Evolutionary conservation across 64 coral and sea anemone genomes (phyloP), one percentile per base, ranked within the genome.

Genomic region (Porites lutea): DNA sequence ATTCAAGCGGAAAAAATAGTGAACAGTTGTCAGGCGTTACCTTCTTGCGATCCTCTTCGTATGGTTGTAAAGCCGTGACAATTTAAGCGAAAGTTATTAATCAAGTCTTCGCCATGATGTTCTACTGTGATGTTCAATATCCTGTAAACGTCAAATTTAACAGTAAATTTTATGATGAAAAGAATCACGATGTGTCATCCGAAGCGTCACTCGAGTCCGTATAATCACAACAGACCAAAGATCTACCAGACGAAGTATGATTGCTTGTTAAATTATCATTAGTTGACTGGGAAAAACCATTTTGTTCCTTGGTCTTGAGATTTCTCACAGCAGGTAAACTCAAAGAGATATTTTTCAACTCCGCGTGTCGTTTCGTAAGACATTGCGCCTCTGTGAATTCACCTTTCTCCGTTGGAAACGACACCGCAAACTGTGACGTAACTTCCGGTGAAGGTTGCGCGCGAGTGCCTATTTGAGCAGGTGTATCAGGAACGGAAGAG

Each of bases 181-280:
- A 72, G 9, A 5, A 13, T 82, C 13, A 82, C 45, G 27, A 48
- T 7, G 18, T 15, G 47, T 84, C 81, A 23, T 69, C 81, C 21
- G 81, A 84, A 51, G 59, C 45, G 19, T 84, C 81, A 84, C 81
- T 84, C 10, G 81, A 84, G 81, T 69, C 81, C 7, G 81, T 8
- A 65, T 84, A 84, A 51, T 84, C 81, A 68, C 81, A 84, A 8
- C 62, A 84, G 0, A 84, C 81, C 44, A 84, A 52, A 13, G 62
- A 84, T 52, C 48, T 48, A 6, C 67, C 8, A 12, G 0, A 64
- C 14, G 81, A 69, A 68, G 5, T 51, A 3, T 13, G 16, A 76
- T 50, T 52, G 6, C 20, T 0, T 22, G 2, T 22, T 49, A 65
- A 67, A 48, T 49, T 47, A 19, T 83, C 60, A 51, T 14, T 49